Percentiles rank a stretch among this genome's conserved stretches.
These are phyloP conservation scores for Danio choprae DNA, from an alignment of 2,797 vertebrate species.

Conservation along the genomic window DNA sequence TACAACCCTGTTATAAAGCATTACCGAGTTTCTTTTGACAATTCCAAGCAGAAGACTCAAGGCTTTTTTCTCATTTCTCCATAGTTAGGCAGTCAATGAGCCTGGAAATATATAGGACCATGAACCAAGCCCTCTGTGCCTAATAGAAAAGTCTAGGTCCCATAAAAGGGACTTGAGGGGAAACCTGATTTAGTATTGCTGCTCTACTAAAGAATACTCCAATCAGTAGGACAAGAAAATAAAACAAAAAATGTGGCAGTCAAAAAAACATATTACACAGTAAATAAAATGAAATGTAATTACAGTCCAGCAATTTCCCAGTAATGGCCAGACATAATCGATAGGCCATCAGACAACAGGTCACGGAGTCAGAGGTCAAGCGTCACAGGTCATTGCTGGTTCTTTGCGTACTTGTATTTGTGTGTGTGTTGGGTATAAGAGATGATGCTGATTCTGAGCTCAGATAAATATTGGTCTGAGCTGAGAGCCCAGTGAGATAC, in stretches of 20 bases:
- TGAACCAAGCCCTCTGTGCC: constrained; percentile 62
- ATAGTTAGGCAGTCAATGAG: constrained; percentile 74
- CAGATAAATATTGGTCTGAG: constrained; percentile 69
- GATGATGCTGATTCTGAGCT: constrained; percentile 75
- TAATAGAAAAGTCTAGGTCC: constrained; percentile 65
- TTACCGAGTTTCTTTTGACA: constrained; percentile 49
- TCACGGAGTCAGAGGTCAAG: constrained; percentile 72
- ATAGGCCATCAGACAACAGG: constrained; percentile 85
- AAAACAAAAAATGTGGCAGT: background rate
- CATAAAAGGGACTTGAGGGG: constrained; percentile 60
- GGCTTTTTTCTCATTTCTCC: constrained; percentile 69
- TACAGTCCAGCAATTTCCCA: constrained; percentile 74
- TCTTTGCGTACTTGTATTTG: constrained; percentile 30
- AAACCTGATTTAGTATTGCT: constrained; percentile 63
- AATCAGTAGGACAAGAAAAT: background rate
- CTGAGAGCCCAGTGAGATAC: constrained; percentile 56
- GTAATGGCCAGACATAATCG: constrained; percentile 81
- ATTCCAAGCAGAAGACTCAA: constrained; percentile 61
- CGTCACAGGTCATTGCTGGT: constrained; percentile 72
- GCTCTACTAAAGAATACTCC: constrained; percentile 39
- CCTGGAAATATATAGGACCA: constrained; percentile 69
- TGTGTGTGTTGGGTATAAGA: constrained; percentile 53
- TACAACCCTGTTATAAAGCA: no score
- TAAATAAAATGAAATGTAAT: constrained; percentile 73
- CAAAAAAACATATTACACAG: constrained; percentile 33